Conservation (phyloP, 2,797 vertebrate species). For the Holocentrus rufus region DNA sequence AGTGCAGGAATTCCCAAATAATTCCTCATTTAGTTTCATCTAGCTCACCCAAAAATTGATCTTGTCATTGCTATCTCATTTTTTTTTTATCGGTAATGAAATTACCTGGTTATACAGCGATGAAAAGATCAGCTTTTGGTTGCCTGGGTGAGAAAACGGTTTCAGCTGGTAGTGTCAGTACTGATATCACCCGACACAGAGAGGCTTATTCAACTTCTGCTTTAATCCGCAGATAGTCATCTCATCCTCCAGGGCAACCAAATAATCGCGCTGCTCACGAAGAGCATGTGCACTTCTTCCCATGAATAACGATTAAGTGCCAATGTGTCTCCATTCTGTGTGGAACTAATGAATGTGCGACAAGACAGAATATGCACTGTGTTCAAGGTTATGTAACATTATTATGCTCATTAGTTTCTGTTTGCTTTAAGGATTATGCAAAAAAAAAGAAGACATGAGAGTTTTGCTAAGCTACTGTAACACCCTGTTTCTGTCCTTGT, state of each 20-base stretch:
- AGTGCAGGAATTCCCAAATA: too few species aligned
- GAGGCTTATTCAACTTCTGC: not conserved
- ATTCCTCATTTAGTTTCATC: not conserved
- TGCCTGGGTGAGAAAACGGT: conserved; percentile 5
- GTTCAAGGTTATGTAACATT: conserved; percentile 44
- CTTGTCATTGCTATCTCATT: not conserved
- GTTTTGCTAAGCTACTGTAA: conserved; percentile 50
- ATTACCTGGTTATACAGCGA: not conserved
- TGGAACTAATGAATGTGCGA: conserved; percentile 36
- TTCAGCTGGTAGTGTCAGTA: conserved; percentile 5
- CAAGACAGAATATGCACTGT: conserved; percentile 5
- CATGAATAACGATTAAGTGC: conserved; percentile 40
- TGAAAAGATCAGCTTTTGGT: not conserved
- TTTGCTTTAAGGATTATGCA: conserved; percentile 59
- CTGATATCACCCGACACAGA: conserved; percentile 17
- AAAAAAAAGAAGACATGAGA: conserved; percentile 32
- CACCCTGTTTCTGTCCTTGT: conserved; percentile 28
- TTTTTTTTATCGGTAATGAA: not conserved
- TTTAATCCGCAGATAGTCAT: conserved; percentile 32
- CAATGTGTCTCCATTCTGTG: conserved; percentile 17
- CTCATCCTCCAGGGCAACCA: conserved; percentile 12
- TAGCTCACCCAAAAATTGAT: not conserved
- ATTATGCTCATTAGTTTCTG: conserved; percentile 43
- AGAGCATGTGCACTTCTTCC: conserved; percentile 8
- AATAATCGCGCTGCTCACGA: conserved; percentile 26